These are phyloP conservation scores for Loripinus fragilis DNA, from an alignment of 2,888 invertebrate species.

Conservation along the genomic window DNA sequence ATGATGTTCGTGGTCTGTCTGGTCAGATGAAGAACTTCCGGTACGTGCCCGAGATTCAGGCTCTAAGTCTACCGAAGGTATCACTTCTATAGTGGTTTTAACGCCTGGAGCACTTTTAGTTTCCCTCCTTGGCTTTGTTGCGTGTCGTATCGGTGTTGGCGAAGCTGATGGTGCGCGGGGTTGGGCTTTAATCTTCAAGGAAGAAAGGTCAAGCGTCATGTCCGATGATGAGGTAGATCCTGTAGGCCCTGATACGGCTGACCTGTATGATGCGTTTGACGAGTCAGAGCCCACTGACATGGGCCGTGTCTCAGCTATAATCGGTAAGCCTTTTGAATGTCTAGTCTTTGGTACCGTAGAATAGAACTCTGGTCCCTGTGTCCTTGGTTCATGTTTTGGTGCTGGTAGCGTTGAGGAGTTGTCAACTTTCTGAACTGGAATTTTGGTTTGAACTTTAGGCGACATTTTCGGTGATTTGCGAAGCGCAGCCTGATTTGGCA, in stretches of 20 bases:
- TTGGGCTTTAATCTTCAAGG: slow-evolving; percentile 56
- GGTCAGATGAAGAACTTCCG: slow-evolving; percentile 58
- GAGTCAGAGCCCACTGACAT: slow-evolving; percentile 42
- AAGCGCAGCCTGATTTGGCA: slow-evolving; percentile 67
- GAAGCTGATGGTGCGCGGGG: slow-evolving; percentile 56
- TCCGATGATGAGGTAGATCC: slow-evolving; percentile 55
- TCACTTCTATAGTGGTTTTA: slow-evolving; percentile 39
- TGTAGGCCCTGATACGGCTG: slow-evolving; percentile 33
- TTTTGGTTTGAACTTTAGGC: slow-evolving; percentile 26
- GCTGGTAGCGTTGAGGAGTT: slow-evolving; percentile 35
- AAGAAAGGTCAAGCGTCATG: slow-evolving; percentile 58
- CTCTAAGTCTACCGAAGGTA: slow-evolving; percentile 33
- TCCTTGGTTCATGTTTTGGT: slow-evolving; percentile 24
- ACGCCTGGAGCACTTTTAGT: slow-evolving; percentile 16
- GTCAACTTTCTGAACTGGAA: slow-evolving; percentile 32
- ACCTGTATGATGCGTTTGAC: slow-evolving; percentile 37
- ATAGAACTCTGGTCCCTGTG: slow-evolving; percentile 48
- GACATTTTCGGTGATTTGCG: slow-evolving; percentile 40
- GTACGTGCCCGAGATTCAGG: slow-evolving; percentile 48
- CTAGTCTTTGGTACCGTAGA: slow-evolving; percentile 53
- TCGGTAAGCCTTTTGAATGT: slow-evolving; percentile 51
- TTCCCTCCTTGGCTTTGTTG: slow-evolving; percentile 28
- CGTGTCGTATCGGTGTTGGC: slow-evolving; percentile 49
- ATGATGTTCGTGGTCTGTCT: slow-evolving; percentile 62
- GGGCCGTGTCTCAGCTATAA: slow-evolving; percentile 51